Evolutionary conservation across 92 coral and sea anemone genomes (phyloP).

Genomic region (Paramuricea clavata): DNA sequence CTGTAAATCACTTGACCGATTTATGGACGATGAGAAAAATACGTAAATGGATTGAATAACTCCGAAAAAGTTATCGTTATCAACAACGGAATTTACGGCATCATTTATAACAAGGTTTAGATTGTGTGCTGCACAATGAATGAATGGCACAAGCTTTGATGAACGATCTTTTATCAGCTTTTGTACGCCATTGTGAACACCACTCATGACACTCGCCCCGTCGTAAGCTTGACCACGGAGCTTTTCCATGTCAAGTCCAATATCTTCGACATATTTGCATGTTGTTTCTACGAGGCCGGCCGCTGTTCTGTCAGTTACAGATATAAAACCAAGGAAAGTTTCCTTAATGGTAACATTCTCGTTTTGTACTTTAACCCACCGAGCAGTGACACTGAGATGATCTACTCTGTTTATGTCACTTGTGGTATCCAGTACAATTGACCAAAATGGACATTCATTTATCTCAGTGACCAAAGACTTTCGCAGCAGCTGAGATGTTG

Average conservation of each 20-base stretch:
- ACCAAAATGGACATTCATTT: constrained; percentile 17
- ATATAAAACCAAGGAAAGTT: too few species aligned
- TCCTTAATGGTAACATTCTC: too few species aligned
- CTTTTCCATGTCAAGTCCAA: too few species aligned
- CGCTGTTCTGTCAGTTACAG: too few species aligned
- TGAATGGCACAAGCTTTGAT: constrained; percentile 23
- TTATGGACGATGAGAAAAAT: constrained; percentile 36
- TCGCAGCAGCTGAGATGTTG: not conserved
- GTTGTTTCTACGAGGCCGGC: too few species aligned
- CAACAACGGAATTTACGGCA: too few species aligned
- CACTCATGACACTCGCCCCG: constrained; percentile 35
- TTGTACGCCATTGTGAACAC: constrained; percentile 36
- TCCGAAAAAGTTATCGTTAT: too few species aligned
- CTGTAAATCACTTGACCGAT: constrained; percentile 26
- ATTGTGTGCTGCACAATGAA: constrained; percentile 13
- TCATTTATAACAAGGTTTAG: too few species aligned
- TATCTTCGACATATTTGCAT: too few species aligned
- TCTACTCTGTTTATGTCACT: constrained; percentile 23
- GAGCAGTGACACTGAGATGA: not conserved
- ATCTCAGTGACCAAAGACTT: not conserved
- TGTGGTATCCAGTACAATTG: constrained; percentile 19
- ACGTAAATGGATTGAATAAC: constrained; percentile 32
- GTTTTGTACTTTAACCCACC: too few species aligned
- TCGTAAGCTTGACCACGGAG: too few species aligned
- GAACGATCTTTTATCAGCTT: constrained; percentile 37